These are phyloP conservation scores for Notiomystis cincta DNA, from an alignment of 2,113 vertebrate species.

Conservation along the genomic window DNA sequence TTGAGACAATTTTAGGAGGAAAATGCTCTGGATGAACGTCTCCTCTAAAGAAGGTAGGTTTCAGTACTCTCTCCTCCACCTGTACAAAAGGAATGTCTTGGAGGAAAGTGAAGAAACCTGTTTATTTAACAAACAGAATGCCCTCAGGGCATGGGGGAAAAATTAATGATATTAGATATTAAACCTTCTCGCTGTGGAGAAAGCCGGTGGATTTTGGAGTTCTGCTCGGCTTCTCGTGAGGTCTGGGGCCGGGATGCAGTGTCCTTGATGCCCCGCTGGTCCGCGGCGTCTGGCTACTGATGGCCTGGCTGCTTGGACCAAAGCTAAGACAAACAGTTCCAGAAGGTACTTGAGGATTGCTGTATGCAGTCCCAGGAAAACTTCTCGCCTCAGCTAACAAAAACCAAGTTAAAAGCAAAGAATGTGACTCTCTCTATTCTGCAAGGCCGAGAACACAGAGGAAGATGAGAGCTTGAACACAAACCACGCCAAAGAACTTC, in stretches of 20 bases:
- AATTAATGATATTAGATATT: neutral
- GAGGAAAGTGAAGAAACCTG: too few relatives aligned
- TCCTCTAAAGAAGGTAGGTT: neutral
- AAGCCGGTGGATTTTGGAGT: neutral
- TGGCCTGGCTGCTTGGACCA: neutral
- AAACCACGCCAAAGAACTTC: neutral
- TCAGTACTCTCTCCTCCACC: neutral
- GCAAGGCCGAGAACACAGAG: too few relatives aligned
- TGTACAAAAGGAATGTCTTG: too few relatives aligned
- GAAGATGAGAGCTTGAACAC: neutral
- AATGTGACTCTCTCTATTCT: neutral
- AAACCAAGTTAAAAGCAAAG: neutral
- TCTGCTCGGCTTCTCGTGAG: neutral
- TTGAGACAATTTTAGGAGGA: neutral
- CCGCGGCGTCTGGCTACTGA: neutral
- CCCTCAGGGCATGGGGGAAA: too few relatives aligned
- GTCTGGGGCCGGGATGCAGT: neutral
- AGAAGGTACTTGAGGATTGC: neutral
- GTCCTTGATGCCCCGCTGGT: rapidly evolving
- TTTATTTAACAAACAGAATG: too few relatives aligned
- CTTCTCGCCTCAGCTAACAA: neutral
- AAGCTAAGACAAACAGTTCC: neutral
- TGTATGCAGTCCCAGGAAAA: neutral
- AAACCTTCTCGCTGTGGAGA: neutral
- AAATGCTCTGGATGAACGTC: neutral